phyloP scores from a whole-genome alignment of 2,113 vertebrate species.

The Eudyptes chrysolophus region DNA sequence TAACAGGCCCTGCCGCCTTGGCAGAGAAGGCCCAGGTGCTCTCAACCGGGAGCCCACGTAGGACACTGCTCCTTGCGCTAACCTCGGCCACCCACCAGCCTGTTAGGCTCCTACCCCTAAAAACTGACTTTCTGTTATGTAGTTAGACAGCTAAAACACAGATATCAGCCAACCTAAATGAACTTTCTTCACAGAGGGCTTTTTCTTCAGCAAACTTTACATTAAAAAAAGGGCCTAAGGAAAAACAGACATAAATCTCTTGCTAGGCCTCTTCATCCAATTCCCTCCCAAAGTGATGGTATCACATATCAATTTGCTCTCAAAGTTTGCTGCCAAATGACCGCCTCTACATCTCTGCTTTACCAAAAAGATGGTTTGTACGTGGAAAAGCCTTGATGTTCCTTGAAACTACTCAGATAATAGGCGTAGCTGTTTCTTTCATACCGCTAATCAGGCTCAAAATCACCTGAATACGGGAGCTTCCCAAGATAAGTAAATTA shows the following conservation, averaged over 20 bases:
- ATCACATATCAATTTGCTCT: not conserved
- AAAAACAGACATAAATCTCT: not conserved
- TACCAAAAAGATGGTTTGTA: not conserved
- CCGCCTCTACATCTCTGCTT: not conserved
- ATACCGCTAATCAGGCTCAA: not conserved
- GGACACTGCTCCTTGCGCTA: not conserved
- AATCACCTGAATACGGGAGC: not conserved
- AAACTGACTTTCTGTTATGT: not conserved
- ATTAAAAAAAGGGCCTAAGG: not conserved
- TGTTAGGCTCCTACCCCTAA: not conserved
- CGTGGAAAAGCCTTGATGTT: not conserved
- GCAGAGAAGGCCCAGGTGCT: not conserved
- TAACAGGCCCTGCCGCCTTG: not conserved
- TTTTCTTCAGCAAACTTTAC: not conserved
- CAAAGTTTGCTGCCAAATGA: not conserved
- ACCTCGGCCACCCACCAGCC: not conserved
- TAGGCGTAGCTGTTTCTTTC: not conserved
- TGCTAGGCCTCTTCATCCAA: not conserved
- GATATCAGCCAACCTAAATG: not conserved
- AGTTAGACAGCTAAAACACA: not conserved
- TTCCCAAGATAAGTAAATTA: conserved; percentile 20
- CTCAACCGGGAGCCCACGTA: accelerated
- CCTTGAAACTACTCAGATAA: not conserved
- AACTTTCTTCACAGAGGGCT: not conserved
- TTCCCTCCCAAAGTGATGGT: not conserved